Evolutionary conservation across 2,113 vertebrate species (phyloP).

Genomic region (Poeciliopsis occidentalis): DNA sequence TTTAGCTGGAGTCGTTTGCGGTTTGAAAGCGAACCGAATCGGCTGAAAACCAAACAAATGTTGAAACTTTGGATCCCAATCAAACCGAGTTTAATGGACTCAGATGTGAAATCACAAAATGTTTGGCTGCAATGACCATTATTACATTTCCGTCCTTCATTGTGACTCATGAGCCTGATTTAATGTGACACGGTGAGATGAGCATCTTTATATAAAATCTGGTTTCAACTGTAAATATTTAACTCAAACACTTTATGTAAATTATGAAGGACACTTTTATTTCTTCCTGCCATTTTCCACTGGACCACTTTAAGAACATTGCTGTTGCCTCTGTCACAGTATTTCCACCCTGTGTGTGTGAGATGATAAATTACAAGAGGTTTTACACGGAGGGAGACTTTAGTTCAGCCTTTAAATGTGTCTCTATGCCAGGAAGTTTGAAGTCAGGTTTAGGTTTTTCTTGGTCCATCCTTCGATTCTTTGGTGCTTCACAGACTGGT

Average conservation of each 20-base stretch:
- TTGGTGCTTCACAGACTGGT: conserved; percentile 26
- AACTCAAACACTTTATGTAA: neutral
- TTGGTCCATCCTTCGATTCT: conserved; percentile 16
- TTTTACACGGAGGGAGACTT: conserved; percentile 11
- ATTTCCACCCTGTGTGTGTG: neutral
- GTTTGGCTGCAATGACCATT: no score
- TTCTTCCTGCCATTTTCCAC: conserved; percentile 1
- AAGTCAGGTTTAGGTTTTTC: conserved; percentile 28
- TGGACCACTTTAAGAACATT: conserved; percentile 4
- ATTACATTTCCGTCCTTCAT: neutral
- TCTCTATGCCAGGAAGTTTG: conserved; percentile 9
- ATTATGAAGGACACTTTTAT: neutral
- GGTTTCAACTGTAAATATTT: conserved; percentile 1
- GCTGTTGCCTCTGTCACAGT: conserved; percentile 6
- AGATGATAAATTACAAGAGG: neutral
- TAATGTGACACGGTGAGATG: no score
- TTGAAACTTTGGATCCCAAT: no score
- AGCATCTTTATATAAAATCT: neutral
- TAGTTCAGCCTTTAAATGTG: conserved; percentile 7
- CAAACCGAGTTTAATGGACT: no score
- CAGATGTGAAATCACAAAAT: no score
- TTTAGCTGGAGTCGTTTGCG: no score
- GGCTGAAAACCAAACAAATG: no score
- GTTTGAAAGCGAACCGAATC: no score
- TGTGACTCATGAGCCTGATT: no score